Percentiles rank a stretch among this genome's conserved stretches.
Conservation (phyloP, 2,113 vertebrate species). For the Telmatochromis sp. region DNA sequence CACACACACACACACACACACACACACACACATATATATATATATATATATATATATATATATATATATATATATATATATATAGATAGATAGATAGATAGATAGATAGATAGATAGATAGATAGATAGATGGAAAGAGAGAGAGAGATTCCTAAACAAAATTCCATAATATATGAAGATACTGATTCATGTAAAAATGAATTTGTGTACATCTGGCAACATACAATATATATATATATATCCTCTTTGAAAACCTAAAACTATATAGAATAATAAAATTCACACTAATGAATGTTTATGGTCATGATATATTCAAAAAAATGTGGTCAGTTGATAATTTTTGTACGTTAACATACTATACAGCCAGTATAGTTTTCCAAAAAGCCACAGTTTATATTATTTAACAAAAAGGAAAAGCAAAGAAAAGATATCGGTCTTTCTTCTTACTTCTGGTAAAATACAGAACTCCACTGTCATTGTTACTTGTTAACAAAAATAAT, state of each 20-base stretch:
- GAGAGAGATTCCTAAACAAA: too few species aligned
- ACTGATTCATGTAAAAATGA: too few species aligned
- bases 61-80: too few species aligned
- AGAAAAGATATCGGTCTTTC: too few species aligned
- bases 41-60: too few species aligned
- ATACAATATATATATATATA: not conserved
- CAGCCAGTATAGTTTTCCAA: not conserved
- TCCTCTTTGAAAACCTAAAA: not conserved
- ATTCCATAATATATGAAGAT: too few species aligned
- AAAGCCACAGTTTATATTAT: not conserved
- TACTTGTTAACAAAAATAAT: constrained; percentile 5
- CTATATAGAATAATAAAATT: not conserved
- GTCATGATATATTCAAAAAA: not conserved
- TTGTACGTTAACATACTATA: not conserved
- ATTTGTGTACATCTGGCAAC: too few species aligned
- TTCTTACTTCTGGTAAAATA: not conserved
- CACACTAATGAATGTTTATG: not conserved
- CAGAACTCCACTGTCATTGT: not conserved
- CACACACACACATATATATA: too few species aligned
- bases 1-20: too few species aligned
- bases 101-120: too few species aligned
- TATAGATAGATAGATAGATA: too few species aligned
- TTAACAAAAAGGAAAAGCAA: not conserved
- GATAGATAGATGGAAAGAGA: too few species aligned
- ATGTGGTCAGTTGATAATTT: not conserved